phyloP scores from a whole-genome alignment of 2,888 invertebrate genomes.

The Timema cristinae region DNA sequence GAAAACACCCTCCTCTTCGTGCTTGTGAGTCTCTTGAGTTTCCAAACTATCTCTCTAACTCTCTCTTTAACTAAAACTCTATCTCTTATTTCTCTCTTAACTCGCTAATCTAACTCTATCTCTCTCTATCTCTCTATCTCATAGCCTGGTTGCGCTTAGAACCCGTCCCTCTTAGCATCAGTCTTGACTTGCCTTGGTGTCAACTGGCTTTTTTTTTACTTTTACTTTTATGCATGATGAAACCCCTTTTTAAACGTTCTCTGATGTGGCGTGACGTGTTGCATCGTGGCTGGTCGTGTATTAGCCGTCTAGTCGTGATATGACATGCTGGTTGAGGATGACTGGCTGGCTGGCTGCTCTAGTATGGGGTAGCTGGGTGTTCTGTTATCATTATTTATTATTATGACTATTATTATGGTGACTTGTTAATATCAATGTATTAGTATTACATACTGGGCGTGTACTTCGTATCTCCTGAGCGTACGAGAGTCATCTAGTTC shows the following conservation, averaged over 20 bases:
- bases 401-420: too few species aligned
- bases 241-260: conserved; percentile 15
- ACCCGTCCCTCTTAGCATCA: conserved; percentile 29
- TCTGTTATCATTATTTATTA: too few species aligned
- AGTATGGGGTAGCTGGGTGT: too few species aligned
- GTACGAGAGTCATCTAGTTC: too few species aligned
- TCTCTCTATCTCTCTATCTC: conserved; percentile 30
- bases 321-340: conserved; percentile 7
- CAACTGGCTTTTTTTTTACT: conserved; percentile 30
- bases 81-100: conserved; percentile 14
- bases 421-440: too few species aligned
- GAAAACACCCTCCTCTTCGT: conserved; percentile 62
- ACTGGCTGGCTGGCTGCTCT: not conserved
- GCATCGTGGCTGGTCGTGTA: conserved; percentile 25
- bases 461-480: too few species aligned
- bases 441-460: too few species aligned
- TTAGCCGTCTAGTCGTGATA: not conserved
- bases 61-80: conserved; percentile 21
- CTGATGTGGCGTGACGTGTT: conserved; percentile 21
- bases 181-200: conserved; percentile 33
- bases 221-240: conserved; percentile 8
- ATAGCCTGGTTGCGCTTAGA: conserved; percentile 32
- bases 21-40: conserved; percentile 57
- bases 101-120: conserved; percentile 34
- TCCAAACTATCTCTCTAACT: conserved; percentile 42